phyloP scores from a whole-genome alignment of 2,797 vertebrate genomes.

The Emydoidea blandingii region DNA sequence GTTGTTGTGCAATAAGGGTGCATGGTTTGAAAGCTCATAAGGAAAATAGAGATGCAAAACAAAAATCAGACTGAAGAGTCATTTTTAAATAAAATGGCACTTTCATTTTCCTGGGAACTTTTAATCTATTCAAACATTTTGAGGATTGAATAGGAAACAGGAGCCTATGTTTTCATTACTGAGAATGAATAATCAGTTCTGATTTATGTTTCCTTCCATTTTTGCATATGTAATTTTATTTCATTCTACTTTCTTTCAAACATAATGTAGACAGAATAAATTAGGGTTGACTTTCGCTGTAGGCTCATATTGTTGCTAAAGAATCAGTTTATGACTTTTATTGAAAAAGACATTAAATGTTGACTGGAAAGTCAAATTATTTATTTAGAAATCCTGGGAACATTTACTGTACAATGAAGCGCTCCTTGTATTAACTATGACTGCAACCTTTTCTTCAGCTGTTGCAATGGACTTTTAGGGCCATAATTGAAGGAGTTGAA shows the following conservation, averaged over 20 bases:
- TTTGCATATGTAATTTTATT: constrained; percentile 9
- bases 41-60: constrained; percentile 2
- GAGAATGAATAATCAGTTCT: constrained; percentile 47
- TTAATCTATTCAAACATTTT: constrained; percentile 4
- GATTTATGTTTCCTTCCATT: constrained; percentile 52
- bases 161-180: constrained; percentile 27
- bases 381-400: constrained; percentile 49
- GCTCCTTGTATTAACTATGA: neutral
- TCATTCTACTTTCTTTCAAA: constrained; percentile 35
- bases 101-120: constrained; percentile 39
- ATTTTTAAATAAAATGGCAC: neutral
- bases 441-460: constrained; percentile 17
- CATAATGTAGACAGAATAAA: constrained; percentile 55
- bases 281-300: constrained; percentile 33
- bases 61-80: constrained; percentile 3
- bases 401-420: constrained; percentile 7
- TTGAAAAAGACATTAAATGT: constrained; percentile 10
- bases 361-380: neutral
- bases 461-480: constrained; percentile 26
- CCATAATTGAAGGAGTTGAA: neutral
- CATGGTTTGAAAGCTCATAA: constrained; percentile 52
- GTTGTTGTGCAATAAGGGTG: constrained; percentile 68
- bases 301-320: constrained; percentile 13
- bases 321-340: constrained; percentile 41
- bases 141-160: constrained; percentile 41